A percentile compares a stretch with the other conserved stretches of the same genome.
Evolutionary conservation across 2,113 vertebrate genomes (phyloP).

Genomic region (Xyliphius kryptos): DNA sequence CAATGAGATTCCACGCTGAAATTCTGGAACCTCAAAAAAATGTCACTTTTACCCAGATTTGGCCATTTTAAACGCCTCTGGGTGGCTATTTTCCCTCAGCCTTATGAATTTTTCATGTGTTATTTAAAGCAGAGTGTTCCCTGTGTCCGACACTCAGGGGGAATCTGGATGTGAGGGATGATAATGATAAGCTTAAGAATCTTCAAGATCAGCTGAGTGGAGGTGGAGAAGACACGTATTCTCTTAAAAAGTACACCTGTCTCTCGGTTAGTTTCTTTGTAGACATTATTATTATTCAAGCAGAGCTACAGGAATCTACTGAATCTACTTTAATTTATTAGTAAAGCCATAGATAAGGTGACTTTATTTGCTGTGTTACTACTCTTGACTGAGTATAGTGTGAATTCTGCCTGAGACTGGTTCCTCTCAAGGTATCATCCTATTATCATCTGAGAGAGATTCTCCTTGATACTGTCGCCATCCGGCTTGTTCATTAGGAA

Average conservation of each 20-base stretch:
- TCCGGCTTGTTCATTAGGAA: too few species aligned
- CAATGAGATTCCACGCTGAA: background rate
- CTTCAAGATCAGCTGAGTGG: conserved; percentile 35
- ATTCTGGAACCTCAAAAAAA: background rate
- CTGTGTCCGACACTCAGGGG: conserved; percentile 39
- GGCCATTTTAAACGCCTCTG: conserved; percentile 48
- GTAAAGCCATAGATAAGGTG: background rate
- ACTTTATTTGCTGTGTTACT: background rate
- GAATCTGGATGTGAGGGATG: conserved; percentile 40
- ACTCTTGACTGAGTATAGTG: background rate
- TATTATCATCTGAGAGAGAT: too few species aligned
- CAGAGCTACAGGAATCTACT: background rate
- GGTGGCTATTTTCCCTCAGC: conserved; percentile 37
- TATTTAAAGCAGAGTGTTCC: conserved; percentile 38
- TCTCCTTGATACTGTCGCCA: too few species aligned
- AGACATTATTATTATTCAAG: background rate
- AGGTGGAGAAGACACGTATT: conserved; percentile 22
- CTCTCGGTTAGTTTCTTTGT: background rate
- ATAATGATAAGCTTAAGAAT: conserved; percentile 51
- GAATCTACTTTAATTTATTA: background rate
- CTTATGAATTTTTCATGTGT: conserved; percentile 51
- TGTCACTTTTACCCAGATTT: conserved; percentile 10
- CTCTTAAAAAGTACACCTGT: background rate
- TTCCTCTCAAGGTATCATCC: background rate
- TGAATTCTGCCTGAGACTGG: too few species aligned